Percentiles rank a stretch among this genome's conserved stretches.
Evolutionary conservation across 2,797 vertebrate genomes (phyloP).

Genomic region (Pseudochaenichthys georgianus): DNA sequence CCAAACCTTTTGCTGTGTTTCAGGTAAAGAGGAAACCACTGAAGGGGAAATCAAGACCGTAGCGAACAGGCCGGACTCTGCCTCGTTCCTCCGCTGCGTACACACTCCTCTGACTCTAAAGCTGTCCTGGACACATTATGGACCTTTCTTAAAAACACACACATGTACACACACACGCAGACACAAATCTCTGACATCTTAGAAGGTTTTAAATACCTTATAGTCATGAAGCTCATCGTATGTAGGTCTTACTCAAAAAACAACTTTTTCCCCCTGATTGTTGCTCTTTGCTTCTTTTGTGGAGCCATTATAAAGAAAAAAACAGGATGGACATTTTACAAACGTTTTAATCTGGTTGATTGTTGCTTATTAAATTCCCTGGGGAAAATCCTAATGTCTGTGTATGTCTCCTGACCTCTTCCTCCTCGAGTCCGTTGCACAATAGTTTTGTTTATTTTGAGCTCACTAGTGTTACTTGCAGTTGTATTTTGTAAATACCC

Average conservation of each 20-base stretch:
- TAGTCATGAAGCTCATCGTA: conserved; percentile 86
- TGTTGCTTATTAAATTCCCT: conserved; percentile 88
- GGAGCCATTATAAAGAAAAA: conserved; percentile 85
- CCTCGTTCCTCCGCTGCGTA: conserved; percentile 81
- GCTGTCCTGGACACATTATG: conserved; percentile 86
- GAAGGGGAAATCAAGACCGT: conserved; percentile 75
- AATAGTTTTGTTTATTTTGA: conserved; percentile 21
- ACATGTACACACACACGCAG: conserved; percentile 17
- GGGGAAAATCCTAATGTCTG: conserved; percentile 73
- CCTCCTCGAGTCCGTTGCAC: conserved; percentile 69
- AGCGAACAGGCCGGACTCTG: conserved; percentile 82
- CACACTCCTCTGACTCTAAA: conserved; percentile 86
- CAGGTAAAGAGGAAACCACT: conserved; percentile 92
- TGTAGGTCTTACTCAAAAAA: conserved; percentile 86
- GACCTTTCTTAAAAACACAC: conserved; percentile 76
- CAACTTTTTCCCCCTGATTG: conserved; percentile 74
- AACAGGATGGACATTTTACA: conserved; percentile 84
- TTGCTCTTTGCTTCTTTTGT: conserved; percentile 88
- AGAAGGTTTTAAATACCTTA: conserved; percentile 87
- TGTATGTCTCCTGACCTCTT: conserved; percentile 84
- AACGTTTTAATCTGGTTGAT: conserved; percentile 85
- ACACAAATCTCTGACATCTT: conserved; percentile 73
- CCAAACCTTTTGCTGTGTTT: conserved; percentile 42
- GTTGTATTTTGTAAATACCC: conserved; percentile 63
- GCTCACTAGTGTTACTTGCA: conserved; percentile 46